phyloP scores from a whole-genome alignment of 2,797 vertebrate genomes.

The Steatocranus sp. region DNA sequence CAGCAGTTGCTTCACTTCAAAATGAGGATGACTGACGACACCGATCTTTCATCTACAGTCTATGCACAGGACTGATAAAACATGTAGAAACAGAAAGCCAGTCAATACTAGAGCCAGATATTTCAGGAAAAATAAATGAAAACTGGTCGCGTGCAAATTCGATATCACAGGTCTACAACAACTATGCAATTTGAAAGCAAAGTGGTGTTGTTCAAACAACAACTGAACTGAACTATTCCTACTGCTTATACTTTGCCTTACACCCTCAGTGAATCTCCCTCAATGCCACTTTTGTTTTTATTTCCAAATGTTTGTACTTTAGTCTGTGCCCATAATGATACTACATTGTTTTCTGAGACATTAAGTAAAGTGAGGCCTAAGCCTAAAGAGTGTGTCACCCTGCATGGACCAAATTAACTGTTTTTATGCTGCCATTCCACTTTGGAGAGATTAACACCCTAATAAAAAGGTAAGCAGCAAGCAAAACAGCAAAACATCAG shows the following conservation, averaged over 20 bases:
- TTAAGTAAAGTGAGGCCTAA: background rate
- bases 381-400: background rate
- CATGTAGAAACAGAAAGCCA: background rate
- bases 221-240: background rate
- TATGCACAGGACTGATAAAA: background rate
- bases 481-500: conserved; percentile 23
- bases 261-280: background rate
- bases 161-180: background rate
- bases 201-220: background rate
- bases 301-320: background rate
- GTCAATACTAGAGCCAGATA: background rate
- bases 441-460: conserved; percentile 37
- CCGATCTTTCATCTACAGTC: background rate
- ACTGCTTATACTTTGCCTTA: background rate
- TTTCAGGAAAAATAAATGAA: background rate
- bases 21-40: background rate
- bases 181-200: background rate
- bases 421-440: conserved; percentile 14
- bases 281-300: background rate
- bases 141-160: background rate
- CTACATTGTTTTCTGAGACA: background rate
- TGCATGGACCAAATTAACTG: background rate
- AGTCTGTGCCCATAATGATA: background rate
- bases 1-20: background rate
- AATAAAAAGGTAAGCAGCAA: conserved; percentile 26